These are phyloP conservation scores for Dolichopus griseipennis DNA, from an alignment of 2,888 invertebrate genomes.

Conservation along the genomic window DNA sequence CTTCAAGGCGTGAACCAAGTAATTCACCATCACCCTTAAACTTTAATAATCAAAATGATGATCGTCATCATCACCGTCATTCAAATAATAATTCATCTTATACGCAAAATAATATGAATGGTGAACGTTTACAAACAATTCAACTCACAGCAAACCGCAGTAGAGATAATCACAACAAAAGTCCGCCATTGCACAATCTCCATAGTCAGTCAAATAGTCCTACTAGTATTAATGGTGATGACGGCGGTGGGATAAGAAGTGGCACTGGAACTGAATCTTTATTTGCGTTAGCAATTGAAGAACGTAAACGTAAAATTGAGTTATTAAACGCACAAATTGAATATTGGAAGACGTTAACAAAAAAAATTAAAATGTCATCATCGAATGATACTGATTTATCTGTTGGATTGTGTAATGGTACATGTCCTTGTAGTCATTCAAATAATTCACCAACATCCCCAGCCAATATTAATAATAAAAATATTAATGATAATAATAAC, in stretches of 20 bases:
- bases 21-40: neutral
- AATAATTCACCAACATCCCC: slow-evolving; percentile 13
- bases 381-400: slow-evolving; percentile 7
- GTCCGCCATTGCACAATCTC: slow-evolving; percentile 22
- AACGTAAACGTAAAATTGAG: slow-evolving; percentile 39
- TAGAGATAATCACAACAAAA: slow-evolving; percentile 12
- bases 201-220: slow-evolving; percentile 24
- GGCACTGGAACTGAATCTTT: slow-evolving; percentile 33
- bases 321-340: slow-evolving; percentile 40
- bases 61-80: neutral
- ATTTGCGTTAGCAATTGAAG: slow-evolving; percentile 37
- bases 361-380: slow-evolving; percentile 32
- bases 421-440: slow-evolving; percentile 18
- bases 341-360: slow-evolving; percentile 41
- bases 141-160: neutral
- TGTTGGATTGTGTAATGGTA: slow-evolving; percentile 11
- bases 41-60: neutral
- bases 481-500: neutral
- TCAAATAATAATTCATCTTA: neutral
- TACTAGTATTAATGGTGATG: slow-evolving; percentile 22
- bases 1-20: neutral
- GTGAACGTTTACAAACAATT: neutral
- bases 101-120: neutral
- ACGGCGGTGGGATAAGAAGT: slow-evolving; percentile 16
- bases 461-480: neutral